These are phyloP conservation scores for Sphaeramia orbicularis DNA, from an alignment of 2,797 vertebrate genomes.

Conservation along the genomic window DNA sequence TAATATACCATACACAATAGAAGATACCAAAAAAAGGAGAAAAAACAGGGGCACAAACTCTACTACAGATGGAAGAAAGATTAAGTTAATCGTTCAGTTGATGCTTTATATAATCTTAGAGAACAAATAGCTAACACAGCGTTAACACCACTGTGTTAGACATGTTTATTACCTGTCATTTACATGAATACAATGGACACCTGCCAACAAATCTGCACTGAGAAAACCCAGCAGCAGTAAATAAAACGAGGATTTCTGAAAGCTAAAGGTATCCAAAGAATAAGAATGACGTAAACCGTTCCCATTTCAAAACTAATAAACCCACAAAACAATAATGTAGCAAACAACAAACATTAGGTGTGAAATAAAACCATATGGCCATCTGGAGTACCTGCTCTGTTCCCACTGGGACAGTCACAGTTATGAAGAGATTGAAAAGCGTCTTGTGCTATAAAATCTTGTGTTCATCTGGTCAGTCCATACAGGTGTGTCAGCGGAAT, in stretches of 20 bases:
- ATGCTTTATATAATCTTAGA: conserved; percentile 1
- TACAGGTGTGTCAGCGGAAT: conserved; percentile 1
- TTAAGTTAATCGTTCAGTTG: background rate
- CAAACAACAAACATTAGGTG: conserved; percentile 35
- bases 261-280: background rate
- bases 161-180: background rate
- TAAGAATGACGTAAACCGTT: background rate
- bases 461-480: conserved; percentile 40
- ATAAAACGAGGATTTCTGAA: background rate
- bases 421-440: conserved; percentile 53
- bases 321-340: background rate
- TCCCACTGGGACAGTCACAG: conserved; percentile 34
- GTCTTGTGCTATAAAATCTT: conserved; percentile 38
- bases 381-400: conserved; percentile 54
- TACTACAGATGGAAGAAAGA: background rate
- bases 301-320: background rate
- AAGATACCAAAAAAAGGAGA: no score
- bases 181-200: conserved; percentile 2
- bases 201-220: background rate
- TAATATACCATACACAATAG: no score
- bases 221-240: background rate
- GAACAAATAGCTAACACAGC: background rate
- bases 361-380: conserved; percentile 39
- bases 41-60: background rate
- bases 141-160: background rate